These are phyloP conservation scores for Corvus hawaiiensis DNA, from an alignment of 2,113 vertebrate species.

Conservation along the genomic window DNA sequence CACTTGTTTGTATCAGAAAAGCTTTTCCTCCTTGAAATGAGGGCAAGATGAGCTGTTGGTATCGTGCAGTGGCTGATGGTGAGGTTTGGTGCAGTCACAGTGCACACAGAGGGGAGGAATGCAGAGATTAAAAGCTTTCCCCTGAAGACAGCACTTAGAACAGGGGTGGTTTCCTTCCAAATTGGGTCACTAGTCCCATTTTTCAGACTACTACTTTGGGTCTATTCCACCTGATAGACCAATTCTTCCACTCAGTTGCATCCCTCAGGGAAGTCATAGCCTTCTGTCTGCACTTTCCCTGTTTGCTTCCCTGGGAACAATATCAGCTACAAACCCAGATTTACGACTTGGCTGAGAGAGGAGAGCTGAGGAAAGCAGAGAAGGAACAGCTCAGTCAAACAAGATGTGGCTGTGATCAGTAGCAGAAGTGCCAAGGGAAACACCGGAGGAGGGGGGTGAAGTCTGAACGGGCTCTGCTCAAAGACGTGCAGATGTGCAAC, in stretches of 20 bases:
- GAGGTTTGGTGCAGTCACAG: not conserved
- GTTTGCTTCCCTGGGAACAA: not conserved
- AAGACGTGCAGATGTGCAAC: not conserved
- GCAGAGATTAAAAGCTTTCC: not conserved
- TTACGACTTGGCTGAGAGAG: not conserved
- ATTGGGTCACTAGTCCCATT: not conserved
- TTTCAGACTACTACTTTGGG: not conserved
- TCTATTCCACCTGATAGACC: not conserved
- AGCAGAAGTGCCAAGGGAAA: not conserved
- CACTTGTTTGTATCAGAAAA: not conserved
- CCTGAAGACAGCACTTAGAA: not conserved
- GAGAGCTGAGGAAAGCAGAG: not conserved
- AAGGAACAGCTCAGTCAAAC: not conserved
- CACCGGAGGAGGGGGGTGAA: not conserved
- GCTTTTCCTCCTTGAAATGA: not conserved
- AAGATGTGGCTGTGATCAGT: not conserved
- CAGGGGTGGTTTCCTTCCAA: not conserved
- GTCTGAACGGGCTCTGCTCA: not conserved
- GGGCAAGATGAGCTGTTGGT: not conserved
- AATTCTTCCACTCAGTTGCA: not conserved
- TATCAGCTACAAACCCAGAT: conserved; percentile 3
- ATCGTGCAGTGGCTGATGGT: not conserved
- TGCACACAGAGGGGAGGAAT: not conserved
- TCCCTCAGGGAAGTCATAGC: not conserved
- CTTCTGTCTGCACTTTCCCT: not conserved